A percentile compares a stretch with the other conserved stretches of the same genome.
phyloP scores from a whole-genome alignment of 2,888 invertebrate species.

The Arenicola marina region DNA sequence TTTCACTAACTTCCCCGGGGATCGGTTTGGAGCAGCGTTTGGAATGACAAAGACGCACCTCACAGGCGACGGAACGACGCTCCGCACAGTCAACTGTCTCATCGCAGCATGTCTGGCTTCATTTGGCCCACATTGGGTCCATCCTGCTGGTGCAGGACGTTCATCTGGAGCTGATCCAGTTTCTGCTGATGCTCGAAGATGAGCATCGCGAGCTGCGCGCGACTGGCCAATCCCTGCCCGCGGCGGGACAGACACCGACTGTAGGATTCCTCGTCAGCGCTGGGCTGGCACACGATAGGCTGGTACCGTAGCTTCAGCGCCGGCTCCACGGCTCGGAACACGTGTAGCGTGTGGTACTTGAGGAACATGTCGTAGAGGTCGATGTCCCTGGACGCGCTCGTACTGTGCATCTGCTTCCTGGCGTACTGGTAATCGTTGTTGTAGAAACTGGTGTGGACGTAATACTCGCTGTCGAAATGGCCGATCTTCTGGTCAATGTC shows the following conservation, averaged over 20 bases:
- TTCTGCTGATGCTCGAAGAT: conserved; percentile 50
- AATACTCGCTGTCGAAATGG: conserved; percentile 77
- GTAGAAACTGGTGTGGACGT: conserved; percentile 79
- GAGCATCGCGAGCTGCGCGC: conserved; percentile 53
- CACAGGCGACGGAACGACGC: too few species aligned
- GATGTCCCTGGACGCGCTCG: conserved; percentile 26
- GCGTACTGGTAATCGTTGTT: conserved; percentile 74
- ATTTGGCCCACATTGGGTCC: conserved; percentile 28
- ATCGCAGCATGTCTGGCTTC: conserved; percentile 31
- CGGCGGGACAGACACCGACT: conserved; percentile 45
- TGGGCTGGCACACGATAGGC: conserved; percentile 46
- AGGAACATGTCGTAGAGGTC: conserved; percentile 74
- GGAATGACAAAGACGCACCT: too few species aligned
- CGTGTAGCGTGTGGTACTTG: conserved; percentile 69
- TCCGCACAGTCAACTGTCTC: too few species aligned
- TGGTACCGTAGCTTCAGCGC: conserved; percentile 69
- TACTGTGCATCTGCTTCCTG: conserved; percentile 67
- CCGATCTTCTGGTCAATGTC: conserved; percentile 65
- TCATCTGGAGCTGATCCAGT: conserved; percentile 26
- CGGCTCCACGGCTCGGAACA: conserved; percentile 81
- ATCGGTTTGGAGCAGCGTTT: too few species aligned
- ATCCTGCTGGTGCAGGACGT: conserved; percentile 28
- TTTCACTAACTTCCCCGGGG: too few species aligned
- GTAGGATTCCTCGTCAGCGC: conserved; percentile 32
- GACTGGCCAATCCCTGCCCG: conserved; percentile 48